Evolutionary conservation across 2,113 vertebrate species (phyloP), one percentile per base, ranked within the genome.

Genomic region (Chaenocephalus aceratus): DNA sequence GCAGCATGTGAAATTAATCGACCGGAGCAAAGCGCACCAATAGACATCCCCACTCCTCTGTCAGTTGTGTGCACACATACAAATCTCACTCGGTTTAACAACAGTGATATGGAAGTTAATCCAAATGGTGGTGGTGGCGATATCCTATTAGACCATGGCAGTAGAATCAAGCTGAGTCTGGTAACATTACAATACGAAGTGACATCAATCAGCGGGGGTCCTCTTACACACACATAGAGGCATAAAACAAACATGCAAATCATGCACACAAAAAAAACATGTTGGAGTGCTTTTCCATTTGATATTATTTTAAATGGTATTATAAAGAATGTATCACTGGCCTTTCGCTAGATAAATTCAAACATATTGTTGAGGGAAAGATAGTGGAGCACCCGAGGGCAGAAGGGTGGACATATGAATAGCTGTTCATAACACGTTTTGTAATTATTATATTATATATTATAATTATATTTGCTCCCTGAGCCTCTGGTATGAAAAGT

Each of bases 131-230:
- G 93, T 91, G 80, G 85, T 79, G 80, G 91, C 84, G 89, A 88
- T 92, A 90, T 92, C 89, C 90, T 90, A 92, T 94, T 93, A 93
- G 80, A 87, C 69, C 80, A 80, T 80, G 83, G 90, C 90, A 91
- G 90, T 92, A 93, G 92, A 93, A 93, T 91, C 90, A 88, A 86
- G 87, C 88, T 83, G 88, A 83, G 89, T 81, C 84, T 83, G 86
- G 85, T 86, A 89, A 86, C 88, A 91, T 88, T 90, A 90, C 89
- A 88, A 86, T 88, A 85, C 64, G 84, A 88, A 84, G 82, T 89
- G 88, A 89, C 89, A 91, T 92, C 92, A 90, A 91, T 94, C 93
- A 91, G 89, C 79, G 58, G 81, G 80, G 81, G 65, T 86, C 89
- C 80, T 77, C 81, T 77, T 85, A 73, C 82, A 79, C 83, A 90